These are phyloP conservation scores for Microplitis deprimator DNA, from an alignment of 2,888 invertebrate genomes.

Conservation along the genomic window DNA sequence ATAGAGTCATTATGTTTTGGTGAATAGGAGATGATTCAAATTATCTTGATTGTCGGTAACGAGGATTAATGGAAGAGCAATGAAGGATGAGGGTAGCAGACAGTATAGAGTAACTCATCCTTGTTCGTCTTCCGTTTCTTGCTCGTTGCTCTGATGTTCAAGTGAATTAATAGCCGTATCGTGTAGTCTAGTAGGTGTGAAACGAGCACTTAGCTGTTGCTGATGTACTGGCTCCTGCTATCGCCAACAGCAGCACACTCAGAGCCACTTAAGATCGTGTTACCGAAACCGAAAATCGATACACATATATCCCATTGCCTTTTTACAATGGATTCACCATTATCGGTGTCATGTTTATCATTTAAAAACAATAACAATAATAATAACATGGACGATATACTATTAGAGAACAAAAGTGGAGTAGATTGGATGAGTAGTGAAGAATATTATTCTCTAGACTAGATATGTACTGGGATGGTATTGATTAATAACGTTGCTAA, in stretches of 20 bases:
- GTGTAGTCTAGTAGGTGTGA: constrained; percentile 59
- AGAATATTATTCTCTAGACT: too few relatives aligned
- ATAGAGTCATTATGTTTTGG: too few relatives aligned
- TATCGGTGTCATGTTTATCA: too few relatives aligned
- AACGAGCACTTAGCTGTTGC: constrained; percentile 68
- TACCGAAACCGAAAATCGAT: constrained; percentile 66
- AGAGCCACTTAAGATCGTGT: constrained; percentile 70
- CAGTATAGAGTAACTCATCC: background rate
- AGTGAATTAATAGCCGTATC: constrained; percentile 70
- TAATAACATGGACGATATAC: too few relatives aligned
- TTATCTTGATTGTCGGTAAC: constrained; percentile 33
- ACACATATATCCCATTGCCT: constrained; percentile 59
- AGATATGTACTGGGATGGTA: background rate
- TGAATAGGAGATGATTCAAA: constrained; percentile 4
- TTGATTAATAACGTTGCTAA: background rate
- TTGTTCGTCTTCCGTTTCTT: constrained; percentile 6
- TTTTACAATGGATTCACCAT: background rate
- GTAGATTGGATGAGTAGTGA: too few relatives aligned
- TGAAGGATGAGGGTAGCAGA: constrained; percentile 11
- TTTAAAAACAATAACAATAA: too few relatives aligned
- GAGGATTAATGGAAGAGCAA: constrained; percentile 37
- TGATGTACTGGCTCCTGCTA: constrained; percentile 53
- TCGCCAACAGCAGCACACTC: constrained; percentile 58
- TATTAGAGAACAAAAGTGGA: too few relatives aligned
- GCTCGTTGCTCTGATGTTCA: constrained; percentile 35